Conservation (phyloP, 2,113 vertebrate genomes). For the Athene noctua region DNA sequence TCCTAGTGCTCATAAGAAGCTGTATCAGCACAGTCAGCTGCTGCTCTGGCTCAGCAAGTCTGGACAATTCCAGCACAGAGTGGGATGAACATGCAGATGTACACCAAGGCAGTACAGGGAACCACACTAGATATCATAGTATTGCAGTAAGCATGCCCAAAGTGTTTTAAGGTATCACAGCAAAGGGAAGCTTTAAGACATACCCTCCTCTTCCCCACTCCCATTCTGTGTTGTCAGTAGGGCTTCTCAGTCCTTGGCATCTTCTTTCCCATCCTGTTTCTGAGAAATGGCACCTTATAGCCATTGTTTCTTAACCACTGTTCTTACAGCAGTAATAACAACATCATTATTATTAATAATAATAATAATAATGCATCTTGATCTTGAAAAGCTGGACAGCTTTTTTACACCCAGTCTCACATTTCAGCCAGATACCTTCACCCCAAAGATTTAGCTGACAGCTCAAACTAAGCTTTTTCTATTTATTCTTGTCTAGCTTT, state of each 20-base stretch:
- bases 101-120: neutral
- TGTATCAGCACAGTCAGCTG: neutral
- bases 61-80: neutral
- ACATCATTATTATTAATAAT: no score
- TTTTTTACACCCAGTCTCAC: neutral
- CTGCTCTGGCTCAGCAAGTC: neutral
- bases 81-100: neutral
- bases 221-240: neutral
- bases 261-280: neutral
- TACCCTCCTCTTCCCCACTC: neutral
- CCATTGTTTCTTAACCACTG: neutral
- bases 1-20: neutral
- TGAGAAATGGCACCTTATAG: neutral
- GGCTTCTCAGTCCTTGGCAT: neutral
- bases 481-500: neutral
- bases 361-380: neutral
- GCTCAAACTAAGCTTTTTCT: neutral
- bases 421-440: neutral
- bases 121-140: accelerated
- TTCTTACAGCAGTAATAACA: neutral
- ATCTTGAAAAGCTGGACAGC: neutral
- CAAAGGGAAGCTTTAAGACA: neutral
- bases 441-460: neutral
- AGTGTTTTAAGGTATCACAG: neutral
- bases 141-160: neutral